Percentiles rank a stretch among this genome's conserved stretches.
These are phyloP conservation scores for Penaeus chinensis DNA, from an alignment of 1,140 invertebrate species.

Conservation along the genomic window DNA sequence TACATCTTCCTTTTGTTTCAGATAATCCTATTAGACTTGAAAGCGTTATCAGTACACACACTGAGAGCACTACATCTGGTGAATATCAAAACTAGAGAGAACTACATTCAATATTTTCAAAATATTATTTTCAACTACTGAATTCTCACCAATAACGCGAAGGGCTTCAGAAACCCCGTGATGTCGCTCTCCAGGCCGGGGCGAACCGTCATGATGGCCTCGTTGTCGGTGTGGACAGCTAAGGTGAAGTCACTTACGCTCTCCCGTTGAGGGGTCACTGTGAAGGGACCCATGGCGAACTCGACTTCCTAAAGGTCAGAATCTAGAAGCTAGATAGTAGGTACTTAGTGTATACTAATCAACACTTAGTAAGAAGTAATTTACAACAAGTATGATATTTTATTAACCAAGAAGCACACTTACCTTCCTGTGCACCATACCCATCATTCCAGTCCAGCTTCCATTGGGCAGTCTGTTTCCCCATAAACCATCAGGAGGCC, in stretches of 20 bases:
- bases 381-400: background rate
- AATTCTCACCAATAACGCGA: background rate
- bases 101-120: no score
- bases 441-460: background rate
- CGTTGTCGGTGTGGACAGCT: background rate
- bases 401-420: background rate
- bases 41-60: no score
- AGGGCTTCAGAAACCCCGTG: slow-evolving; percentile 1
- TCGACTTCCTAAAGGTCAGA: background rate
- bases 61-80: no score
- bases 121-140: no score
- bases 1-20: no score
- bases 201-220: background rate
- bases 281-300: slow-evolving; percentile 17
- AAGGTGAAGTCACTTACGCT: background rate
- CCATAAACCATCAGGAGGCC: background rate
- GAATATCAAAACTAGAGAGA: no score
- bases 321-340: no score
- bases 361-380: background rate
- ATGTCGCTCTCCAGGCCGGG: background rate
- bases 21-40: no score
- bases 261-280: background rate
- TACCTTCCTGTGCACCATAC: slow-evolving; percentile 6
- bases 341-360: no score
- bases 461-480: background rate